Evolutionary conservation across 2,113 vertebrate species (phyloP), one percentile per base, ranked within the genome.

Genomic region (Conger conger): DNA sequence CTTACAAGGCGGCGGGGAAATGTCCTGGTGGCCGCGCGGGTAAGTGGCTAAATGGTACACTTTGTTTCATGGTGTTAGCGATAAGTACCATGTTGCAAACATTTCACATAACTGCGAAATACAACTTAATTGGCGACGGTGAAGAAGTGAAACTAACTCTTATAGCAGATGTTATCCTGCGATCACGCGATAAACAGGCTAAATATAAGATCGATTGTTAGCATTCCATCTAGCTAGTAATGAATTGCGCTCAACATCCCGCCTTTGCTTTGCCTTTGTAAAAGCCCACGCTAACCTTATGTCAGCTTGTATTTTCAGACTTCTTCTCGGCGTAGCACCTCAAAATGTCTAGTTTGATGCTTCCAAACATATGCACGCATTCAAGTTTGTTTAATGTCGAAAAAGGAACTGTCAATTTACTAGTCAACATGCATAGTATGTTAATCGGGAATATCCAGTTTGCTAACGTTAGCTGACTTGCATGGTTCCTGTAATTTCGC

Each of bases 21-120:
- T 96, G 95, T 94, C 95, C 23, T 91, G 92, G 92, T 92, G 92
- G 93, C 40, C 90, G 94, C 94, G 95, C 92, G 90, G 95, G 95
- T 95, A 91, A 93, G 91, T 36, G 11, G 17, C n/a, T 37, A 38
- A 40, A 40, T 35, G 2, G 30, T 68, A 83, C 18, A 30, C 68
- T 50, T 73, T 83, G 37, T 83, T 40, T 50, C 63, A 13, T 33
- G n/a, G 68, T 20, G 23, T 20, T 63, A 63, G 57, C 57, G 27
- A 73, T 23, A 27, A 20, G 18, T 63, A 63, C 57, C 3, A 63
- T 63, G 20, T 73, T 73, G 68, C n/a, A 73, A n/a, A 33, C 9
- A 30, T 33, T 73, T n/a, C 27, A 73, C 27, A 73, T 27, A 63
- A 23, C 68, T n/a, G 11, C 5, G 68, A 30, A 73, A 73, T 73